Evolutionary conservation across 2,797 vertebrate species (phyloP).

Genomic region (Propithecus perrieri): DNA sequence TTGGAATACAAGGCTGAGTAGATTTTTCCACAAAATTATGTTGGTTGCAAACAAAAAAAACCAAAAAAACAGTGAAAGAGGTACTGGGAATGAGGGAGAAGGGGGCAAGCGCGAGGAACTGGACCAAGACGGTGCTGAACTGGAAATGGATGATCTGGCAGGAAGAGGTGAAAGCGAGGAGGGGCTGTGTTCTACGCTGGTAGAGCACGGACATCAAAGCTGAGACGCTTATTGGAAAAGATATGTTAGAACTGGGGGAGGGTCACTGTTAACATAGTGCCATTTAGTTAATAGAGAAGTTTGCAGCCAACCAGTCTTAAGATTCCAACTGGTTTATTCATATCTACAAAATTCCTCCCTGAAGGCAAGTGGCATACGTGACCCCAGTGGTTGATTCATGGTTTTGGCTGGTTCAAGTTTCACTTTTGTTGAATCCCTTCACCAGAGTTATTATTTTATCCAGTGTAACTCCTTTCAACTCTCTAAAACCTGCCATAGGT

Average conservation of each 20-base stretch:
- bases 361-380: not conserved
- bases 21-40: not conserved
- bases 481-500: not conserved
- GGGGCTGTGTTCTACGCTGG: not conserved
- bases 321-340: not conserved
- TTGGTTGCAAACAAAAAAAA: not conserved
- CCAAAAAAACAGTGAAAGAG: not conserved
- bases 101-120: accelerated
- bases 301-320: not conserved
- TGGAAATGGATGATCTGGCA: not conserved
- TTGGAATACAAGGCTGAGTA: not conserved
- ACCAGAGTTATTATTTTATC: not conserved
- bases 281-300: not conserved
- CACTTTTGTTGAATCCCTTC: not conserved
- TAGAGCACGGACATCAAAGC: not conserved
- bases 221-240: not conserved
- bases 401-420: not conserved
- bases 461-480: not conserved
- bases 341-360: not conserved
- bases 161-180: not conserved
- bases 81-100: not conserved
- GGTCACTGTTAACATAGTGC: not conserved
- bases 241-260: not conserved
- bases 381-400: not conserved
- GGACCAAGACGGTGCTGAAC: not conserved